These are phyloP conservation scores for Anolis sagrei DNA, from an alignment of 2,113 vertebrate species.

Conservation along the genomic window DNA sequence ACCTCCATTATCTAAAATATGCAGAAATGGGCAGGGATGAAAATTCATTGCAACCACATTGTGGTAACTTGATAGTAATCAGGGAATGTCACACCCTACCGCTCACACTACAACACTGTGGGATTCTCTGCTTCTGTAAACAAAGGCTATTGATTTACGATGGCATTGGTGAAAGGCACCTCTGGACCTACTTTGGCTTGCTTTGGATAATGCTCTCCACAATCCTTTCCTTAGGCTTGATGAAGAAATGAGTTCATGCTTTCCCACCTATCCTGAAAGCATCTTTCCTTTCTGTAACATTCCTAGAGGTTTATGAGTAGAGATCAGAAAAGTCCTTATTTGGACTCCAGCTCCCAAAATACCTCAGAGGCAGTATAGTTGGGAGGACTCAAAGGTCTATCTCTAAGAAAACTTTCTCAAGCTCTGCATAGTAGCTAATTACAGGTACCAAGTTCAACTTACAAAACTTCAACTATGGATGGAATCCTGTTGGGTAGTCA, in stretches of 20 bases:
- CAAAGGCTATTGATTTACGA: not conserved
- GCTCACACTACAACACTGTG: not conserved
- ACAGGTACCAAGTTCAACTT: too few species aligned
- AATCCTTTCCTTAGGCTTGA: not conserved
- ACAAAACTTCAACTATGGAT: too few species aligned
- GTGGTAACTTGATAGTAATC: slow-evolving; percentile 5
- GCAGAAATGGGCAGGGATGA: slow-evolving; percentile 24
- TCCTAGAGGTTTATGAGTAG: too few species aligned
- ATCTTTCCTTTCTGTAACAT: not conserved
- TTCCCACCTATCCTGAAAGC: not conserved
- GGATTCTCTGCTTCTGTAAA: slow-evolving; percentile 5
- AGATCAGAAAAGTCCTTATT: too few species aligned
- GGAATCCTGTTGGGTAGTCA: too few species aligned
- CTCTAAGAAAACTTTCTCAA: too few species aligned
- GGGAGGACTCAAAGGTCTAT: too few species aligned
- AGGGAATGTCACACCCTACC: slow-evolving; percentile 12
- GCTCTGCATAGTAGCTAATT: too few species aligned
- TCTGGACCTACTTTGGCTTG: not conserved
- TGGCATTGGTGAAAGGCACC: not conserved
- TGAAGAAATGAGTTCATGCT: not conserved
- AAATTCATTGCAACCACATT: slow-evolving; percentile 2
- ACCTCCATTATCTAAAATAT: slow-evolving; percentile 16
- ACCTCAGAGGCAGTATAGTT: too few species aligned
- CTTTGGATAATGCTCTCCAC: not conserved
- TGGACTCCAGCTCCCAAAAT: too few species aligned